Base-by-base conservation (phyloP, 2,113 vertebrate genomes). In the Plestiodon gilberti region DNA sequence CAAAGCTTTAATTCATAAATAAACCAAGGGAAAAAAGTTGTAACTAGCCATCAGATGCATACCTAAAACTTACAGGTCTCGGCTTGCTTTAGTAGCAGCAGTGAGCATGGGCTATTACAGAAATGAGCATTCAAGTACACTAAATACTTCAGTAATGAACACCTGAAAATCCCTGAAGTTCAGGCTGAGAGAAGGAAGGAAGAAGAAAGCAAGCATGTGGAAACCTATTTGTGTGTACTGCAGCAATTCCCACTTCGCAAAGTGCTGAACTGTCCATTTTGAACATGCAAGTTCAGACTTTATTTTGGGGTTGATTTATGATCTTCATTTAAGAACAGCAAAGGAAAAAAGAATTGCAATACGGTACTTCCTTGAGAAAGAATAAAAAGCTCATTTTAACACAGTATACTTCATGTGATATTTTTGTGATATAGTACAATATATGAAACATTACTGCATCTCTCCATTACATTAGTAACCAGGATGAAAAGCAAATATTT, bases 211-310 rank as follows among this genome's bases (percentile, higher is more conserved):
- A 93, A 84, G 64, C 2, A 0, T 82, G 82, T 90, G 87, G 88
- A 87, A 89, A 86, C 83, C 0, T 76, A 2, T 88, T 76, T 93
- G 43, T 82, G 23, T 90, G 61, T 87, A 90, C 78, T 95, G 90
- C 83, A 94, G 87, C 91, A 67, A 70, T 91, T 89, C 87, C 89
- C 82, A 85, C 67, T 85, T 89, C 78, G 71, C 87, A 91, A 96
- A 96, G 91, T 96, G 87, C 85, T 95, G 80, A 94, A 52, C 92
- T 95, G 93, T 92, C 84, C 90, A 87, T 89, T 95, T 93, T 92
- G 90, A 75, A 55, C 83, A 84, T 69, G 43, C 87, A 93, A 93
- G 81, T 90, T 55, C 89, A 86, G 90, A 89, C 55, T 84, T 94
- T 91, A 85, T 84, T 91, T 92, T 81, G 93, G 5, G 83, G 61